phyloP scores from a whole-genome alignment of 2,797 vertebrate species.

The Falco rusticolus region DNA sequence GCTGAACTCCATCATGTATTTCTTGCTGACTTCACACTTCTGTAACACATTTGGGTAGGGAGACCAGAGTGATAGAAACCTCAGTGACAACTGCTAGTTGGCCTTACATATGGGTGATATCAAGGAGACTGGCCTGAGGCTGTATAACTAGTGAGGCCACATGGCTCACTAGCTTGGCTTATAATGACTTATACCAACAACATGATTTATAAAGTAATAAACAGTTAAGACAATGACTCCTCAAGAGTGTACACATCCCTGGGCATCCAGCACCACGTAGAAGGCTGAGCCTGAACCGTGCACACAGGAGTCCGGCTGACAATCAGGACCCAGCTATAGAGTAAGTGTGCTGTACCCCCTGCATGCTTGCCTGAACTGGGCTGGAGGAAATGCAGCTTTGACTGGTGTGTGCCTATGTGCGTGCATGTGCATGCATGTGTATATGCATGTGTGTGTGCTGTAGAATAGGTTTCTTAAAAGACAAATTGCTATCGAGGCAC shows the following conservation, averaged over 20 bases:
- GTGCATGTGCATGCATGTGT: too few relatives aligned
- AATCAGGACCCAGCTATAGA: not conserved
- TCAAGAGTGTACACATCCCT: not conserved
- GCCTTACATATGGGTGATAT: not conserved
- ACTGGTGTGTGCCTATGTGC: too few relatives aligned
- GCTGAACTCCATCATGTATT: not conserved
- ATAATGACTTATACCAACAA: not conserved
- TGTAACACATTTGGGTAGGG: not conserved
- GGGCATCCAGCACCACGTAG: not conserved
- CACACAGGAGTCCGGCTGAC: not conserved
- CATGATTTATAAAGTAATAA: not conserved
- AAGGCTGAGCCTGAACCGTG: not conserved
- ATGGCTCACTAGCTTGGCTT: not conserved
- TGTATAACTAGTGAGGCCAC: not conserved
- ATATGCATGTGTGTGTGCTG: fast-evolving
- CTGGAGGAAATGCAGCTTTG: not conserved
- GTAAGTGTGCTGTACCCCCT: not conserved
- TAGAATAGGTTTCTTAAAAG: not conserved
- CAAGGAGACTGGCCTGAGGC: not conserved
- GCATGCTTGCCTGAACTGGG: not conserved
- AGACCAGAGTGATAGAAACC: not conserved
- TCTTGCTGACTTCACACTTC: not conserved
- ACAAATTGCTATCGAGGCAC: fast-evolving
- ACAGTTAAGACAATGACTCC: not conserved
- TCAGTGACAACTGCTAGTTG: not conserved